Conservation (phyloP, 2,113 vertebrate species). For the Lontra canadensis region DNA sequence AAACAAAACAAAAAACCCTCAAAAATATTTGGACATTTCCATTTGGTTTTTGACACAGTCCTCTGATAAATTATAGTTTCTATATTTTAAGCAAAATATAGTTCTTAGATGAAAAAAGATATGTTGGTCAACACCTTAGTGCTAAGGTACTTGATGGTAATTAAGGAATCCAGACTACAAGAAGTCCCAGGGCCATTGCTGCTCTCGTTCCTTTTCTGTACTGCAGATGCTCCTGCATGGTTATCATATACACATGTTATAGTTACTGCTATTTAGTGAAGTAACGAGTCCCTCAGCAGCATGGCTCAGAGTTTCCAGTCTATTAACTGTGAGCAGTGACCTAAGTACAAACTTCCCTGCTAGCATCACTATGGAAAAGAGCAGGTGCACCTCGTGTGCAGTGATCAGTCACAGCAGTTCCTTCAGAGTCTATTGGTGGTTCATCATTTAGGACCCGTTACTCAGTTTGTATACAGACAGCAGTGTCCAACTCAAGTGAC, state of each 20-base stretch:
- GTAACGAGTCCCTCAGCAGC: neutral
- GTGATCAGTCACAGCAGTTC: neutral
- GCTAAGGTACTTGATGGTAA: neutral
- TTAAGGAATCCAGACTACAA: neutral
- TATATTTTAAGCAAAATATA: conserved; percentile 7
- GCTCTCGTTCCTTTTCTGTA: neutral
- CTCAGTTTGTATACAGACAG: neutral
- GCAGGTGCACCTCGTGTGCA: neutral
- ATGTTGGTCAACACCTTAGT: neutral
- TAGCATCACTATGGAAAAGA: neutral
- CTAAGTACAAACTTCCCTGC: neutral
- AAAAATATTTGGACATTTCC: conserved; percentile 34
- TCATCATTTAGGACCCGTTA: neutral
- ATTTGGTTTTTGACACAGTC: neutral
- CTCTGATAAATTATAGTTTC: neutral
- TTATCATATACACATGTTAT: neutral
- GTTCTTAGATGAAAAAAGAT: conserved; percentile 18
- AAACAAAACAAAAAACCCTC: neutral
- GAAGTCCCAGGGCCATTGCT: neutral
- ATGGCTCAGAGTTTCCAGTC: neutral
- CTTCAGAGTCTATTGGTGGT: neutral
- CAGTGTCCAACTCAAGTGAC: neutral
- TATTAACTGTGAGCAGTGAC: neutral
- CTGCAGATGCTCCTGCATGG: neutral
- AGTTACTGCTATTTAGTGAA: neutral